A percentile compares a stretch with the other conserved stretches of the same genome.
These are phyloP conservation scores for Leptinotarsa juncta DNA, from an alignment of 2,888 invertebrate species.

Conservation along the genomic window DNA sequence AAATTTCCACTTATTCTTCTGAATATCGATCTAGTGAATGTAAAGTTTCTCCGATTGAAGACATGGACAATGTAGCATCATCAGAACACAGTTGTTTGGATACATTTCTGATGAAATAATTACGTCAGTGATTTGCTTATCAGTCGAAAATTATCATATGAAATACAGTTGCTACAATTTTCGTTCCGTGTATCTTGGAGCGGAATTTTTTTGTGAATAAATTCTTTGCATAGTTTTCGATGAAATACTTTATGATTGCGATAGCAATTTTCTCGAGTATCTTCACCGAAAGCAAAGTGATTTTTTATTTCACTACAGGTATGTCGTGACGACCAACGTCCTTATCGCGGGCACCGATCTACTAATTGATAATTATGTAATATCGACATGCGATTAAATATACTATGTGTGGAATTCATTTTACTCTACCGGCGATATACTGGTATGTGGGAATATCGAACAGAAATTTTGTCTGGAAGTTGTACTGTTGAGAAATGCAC, in stretches of 20 bases:
- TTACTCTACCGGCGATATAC: constrained; percentile 27
- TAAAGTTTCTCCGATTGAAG: no score
- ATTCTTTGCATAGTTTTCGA: constrained; percentile 22
- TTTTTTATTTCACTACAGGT: constrained; percentile 17
- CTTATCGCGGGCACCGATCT: constrained; percentile 34
- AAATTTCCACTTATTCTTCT: no score
- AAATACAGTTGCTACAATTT: not conserved
- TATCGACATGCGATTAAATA: constrained; percentile 31
- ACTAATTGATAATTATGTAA: constrained; percentile 38
- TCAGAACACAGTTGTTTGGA: no score
- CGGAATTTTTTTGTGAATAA: not conserved
- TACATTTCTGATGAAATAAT: no score
- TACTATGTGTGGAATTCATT: constrained; percentile 25
- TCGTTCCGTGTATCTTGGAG: not conserved
- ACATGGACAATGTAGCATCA: no score
- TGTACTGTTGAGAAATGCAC: constrained; percentile 22
- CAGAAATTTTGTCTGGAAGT: constrained; percentile 27
- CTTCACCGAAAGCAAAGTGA: constrained; percentile 18
- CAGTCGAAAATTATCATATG: not conserved
- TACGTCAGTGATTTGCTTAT: no score
- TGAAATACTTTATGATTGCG: constrained; percentile 20
- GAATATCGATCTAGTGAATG: no score
- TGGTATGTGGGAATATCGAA: constrained; percentile 25
- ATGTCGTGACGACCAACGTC: constrained; percentile 28
- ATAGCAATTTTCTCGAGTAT: constrained; percentile 20